A percentile compares a stretch with the other conserved stretches of the same genome.
phyloP scores from a whole-genome alignment of 2,888 invertebrate genomes.

The Rhogogaster chlorosoma region DNA sequence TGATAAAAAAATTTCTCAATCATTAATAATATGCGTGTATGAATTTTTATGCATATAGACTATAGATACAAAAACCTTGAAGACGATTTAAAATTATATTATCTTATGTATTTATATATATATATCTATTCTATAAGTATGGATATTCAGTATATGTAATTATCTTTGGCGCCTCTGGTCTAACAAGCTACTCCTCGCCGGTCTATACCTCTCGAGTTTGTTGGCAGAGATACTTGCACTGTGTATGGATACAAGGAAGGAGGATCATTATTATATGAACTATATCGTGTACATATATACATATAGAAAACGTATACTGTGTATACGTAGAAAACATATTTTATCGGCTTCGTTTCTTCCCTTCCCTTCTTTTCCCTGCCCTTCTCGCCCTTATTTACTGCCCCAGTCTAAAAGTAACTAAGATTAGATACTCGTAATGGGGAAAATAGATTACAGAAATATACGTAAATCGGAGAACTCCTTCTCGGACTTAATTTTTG shows the following conservation, averaged over 20 bases:
- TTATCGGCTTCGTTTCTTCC: background rate
- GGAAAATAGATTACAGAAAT: background rate
- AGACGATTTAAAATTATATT: background rate
- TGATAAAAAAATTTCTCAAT: too few species aligned
- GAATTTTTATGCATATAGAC: too few species aligned
- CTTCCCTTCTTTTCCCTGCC: background rate
- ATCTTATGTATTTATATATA: background rate
- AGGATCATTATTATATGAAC: background rate
- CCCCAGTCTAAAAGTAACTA: background rate
- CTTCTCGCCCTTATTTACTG: background rate
- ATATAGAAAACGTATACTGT: background rate
- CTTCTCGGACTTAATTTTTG: background rate
- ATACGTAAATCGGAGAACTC: background rate
- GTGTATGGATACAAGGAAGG: background rate
- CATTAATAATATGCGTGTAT: too few species aligned
- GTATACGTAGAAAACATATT: background rate
- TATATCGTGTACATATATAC: background rate
- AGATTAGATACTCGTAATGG: slow-evolving; percentile 3
- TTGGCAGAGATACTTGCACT: background rate
- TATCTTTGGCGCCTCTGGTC: slow-evolving; percentile 10
- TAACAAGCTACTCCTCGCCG: background rate
- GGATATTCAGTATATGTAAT: background rate
- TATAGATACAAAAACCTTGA: background rate
- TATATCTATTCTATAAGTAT: background rate
- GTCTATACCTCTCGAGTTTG: background rate